Evolutionary conservation across 1,140 invertebrate genomes (phyloP).

Genomic region (Drosophila kepulauana): DNA sequence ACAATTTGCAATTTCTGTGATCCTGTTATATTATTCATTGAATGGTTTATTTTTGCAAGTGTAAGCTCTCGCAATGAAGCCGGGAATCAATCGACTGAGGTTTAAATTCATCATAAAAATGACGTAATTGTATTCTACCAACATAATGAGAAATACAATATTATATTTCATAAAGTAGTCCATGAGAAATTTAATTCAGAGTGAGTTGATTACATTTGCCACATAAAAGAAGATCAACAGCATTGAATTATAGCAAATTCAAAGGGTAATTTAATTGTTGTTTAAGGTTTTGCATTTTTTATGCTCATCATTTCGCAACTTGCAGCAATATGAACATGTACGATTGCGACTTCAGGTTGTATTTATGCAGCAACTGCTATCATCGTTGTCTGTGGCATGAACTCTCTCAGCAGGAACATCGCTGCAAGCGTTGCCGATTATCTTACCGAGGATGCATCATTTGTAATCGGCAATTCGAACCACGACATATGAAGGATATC

Average conservation of each 20-base stretch:
- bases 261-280: not conserved
- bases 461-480: conserved; percentile 51
- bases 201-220: not conserved
- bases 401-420: conserved; percentile 50
- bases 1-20: too few species aligned
- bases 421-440: conserved; percentile 41
- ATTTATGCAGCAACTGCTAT: conserved; percentile 50
- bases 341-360: conserved; percentile 14
- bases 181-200: not conserved
- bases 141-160: not conserved
- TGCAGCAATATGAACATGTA: not conserved
- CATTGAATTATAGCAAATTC: too few species aligned
- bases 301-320: not conserved
- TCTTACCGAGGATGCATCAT: conserved; percentile 31
- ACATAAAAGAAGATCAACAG: too few species aligned
- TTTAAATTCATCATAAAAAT: conserved; percentile 29
- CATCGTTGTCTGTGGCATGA: conserved; percentile 42
- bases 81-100: conserved; percentile 9
- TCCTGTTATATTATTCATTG: too few species aligned
- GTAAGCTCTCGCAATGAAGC: not conserved
- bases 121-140: conserved; percentile 17
- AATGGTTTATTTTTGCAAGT: not conserved
- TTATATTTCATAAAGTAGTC: not conserved
- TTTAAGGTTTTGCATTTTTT: too few species aligned
- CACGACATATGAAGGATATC: not conserved